Conservation (phyloP, 2,797 vertebrate genomes). For the Phrynocephalus forsythii region DNA sequence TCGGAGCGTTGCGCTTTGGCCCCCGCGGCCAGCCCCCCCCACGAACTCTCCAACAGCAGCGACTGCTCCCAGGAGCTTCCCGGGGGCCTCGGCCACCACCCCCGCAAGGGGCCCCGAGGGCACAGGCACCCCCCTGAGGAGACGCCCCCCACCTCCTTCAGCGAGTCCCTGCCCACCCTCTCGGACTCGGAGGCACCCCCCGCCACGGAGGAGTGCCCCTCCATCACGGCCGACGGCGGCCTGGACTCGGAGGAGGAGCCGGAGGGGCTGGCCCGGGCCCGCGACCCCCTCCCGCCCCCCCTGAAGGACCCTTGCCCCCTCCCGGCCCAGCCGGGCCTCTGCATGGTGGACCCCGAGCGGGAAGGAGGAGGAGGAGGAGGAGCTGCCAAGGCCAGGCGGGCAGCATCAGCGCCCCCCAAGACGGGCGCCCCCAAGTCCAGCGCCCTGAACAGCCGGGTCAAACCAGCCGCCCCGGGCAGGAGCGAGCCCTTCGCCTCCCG, state of each 20-base stretch:
- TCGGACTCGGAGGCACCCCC: conserved; percentile 85
- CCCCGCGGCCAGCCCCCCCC: conserved; percentile 54
- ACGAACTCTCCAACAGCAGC: conserved; percentile 81
- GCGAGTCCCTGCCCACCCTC: conserved; percentile 83
- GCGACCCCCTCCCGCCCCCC: conserved; percentile 83
- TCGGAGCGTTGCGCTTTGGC: conserved; percentile 61
- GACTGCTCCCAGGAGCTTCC: conserved; percentile 82
- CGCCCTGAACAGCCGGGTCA: conserved; percentile 49
- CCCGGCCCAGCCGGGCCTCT: conserved; percentile 85
- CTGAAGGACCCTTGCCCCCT: conserved; percentile 86
- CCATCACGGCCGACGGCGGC: conserved; percentile 80
- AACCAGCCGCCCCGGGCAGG: conserved; percentile 20
- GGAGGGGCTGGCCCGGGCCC: conserved; percentile 55
- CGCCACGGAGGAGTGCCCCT: conserved; percentile 81
- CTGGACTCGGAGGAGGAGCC: conserved; percentile 88
- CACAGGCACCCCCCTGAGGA: conserved; percentile 67
- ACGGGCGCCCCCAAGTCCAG: conserved; percentile 31
- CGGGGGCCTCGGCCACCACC: conserved; percentile 39
- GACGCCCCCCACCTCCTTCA: conserved; percentile 84
- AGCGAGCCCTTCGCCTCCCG: background rate
- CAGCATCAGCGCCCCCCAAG: conserved; percentile 27
- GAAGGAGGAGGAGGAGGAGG: conserved; percentile 25
- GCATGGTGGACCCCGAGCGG: conserved; percentile 90
- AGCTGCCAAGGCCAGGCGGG: conserved; percentile 73
- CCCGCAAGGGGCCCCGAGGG: conserved; percentile 50